Evolutionary conservation across 2,888 invertebrate species (phyloP).

Genomic region (Caenorhabditis sp.): DNA sequence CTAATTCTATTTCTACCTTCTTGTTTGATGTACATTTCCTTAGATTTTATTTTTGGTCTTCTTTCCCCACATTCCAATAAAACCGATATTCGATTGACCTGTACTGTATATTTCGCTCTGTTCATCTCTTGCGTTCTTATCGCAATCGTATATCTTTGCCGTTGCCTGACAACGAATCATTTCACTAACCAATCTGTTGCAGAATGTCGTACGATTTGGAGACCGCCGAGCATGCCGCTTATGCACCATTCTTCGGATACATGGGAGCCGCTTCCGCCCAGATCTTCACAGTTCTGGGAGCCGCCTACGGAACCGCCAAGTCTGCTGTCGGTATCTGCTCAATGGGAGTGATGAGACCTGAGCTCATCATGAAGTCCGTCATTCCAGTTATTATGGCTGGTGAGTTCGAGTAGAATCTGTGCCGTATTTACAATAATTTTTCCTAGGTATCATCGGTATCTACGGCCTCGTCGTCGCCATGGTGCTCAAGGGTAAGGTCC

Average conservation of each 20-base stretch:
- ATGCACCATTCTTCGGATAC: constrained; percentile 81
- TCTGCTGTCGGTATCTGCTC: constrained; percentile 99
- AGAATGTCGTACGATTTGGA: constrained; percentile 78
- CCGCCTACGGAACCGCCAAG: constrained; percentile 91
- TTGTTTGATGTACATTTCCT: constrained; percentile 58
- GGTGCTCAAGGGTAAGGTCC: constrained; percentile 88
- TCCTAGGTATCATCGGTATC: constrained; percentile 88
- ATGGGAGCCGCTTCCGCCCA: constrained; percentile 82
- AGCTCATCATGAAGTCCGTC: constrained; percentile 99
- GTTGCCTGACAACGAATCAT: constrained; percentile 34
- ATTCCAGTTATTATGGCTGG: constrained; percentile 90
- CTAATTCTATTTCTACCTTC: background rate
- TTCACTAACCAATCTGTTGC: constrained; percentile 25
- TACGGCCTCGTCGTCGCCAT: constrained; percentile 99
- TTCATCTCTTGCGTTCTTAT: constrained; percentile 36
- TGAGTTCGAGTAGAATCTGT: background rate
- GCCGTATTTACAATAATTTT: constrained; percentile 88
- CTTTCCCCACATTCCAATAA: constrained; percentile 56
- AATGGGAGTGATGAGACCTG: constrained; percentile 99
- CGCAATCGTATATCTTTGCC: constrained; percentile 35
- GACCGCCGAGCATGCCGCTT: constrained; percentile 79
- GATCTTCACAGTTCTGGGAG: constrained; percentile 82
- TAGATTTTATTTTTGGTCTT: constrained; percentile 32
- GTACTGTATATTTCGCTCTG: constrained; percentile 2
- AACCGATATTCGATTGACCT: constrained; percentile 51